Percentiles rank a stretch among this genome's conserved stretches.
Conservation (phyloP, 2,888 invertebrate genomes). For the Hoplodrina ambigua region DNA sequence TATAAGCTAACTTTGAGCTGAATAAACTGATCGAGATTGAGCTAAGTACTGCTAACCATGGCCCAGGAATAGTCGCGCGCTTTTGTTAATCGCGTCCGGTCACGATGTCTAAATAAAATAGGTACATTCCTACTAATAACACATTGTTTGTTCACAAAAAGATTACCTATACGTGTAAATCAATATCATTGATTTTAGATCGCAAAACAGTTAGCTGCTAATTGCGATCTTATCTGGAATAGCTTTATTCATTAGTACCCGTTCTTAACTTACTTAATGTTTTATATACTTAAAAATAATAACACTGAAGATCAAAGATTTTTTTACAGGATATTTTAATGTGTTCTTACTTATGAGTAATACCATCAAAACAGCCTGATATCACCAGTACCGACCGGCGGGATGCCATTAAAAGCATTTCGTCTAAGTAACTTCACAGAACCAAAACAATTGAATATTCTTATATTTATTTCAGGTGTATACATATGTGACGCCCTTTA, state of each 20-base stretch:
- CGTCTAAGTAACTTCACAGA: conserved; percentile 32
- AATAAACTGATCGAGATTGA: not conserved
- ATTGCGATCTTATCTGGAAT: conserved; percentile 45
- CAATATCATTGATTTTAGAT: conserved; percentile 33
- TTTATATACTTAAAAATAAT: not conserved
- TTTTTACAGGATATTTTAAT: conserved; percentile 15
- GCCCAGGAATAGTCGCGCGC: no score
- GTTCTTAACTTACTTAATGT: conserved; percentile 17
- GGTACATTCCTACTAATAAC: not conserved
- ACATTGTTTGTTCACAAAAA: conserved; percentile 2
- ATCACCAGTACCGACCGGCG: not conserved
- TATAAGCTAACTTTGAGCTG: conserved; percentile 14
- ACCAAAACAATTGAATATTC: conserved; percentile 30
- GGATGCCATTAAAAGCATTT: conserved; percentile 29
- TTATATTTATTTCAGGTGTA: conserved; percentile 26
- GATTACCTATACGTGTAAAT: conserved; percentile 23
- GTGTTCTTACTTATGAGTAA: conserved; percentile 11
- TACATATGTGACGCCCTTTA: conserved; percentile 3
- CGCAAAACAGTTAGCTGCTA: conserved; percentile 22
- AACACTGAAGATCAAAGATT: not conserved
- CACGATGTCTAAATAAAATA: not conserved
- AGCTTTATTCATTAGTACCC: conserved; percentile 15
- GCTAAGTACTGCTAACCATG: not conserved
- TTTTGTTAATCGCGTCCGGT: no score
- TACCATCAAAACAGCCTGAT: conserved; percentile 16